Base-by-base conservation (phyloP, 2,113 vertebrate species). In the Grus americana region DNA sequence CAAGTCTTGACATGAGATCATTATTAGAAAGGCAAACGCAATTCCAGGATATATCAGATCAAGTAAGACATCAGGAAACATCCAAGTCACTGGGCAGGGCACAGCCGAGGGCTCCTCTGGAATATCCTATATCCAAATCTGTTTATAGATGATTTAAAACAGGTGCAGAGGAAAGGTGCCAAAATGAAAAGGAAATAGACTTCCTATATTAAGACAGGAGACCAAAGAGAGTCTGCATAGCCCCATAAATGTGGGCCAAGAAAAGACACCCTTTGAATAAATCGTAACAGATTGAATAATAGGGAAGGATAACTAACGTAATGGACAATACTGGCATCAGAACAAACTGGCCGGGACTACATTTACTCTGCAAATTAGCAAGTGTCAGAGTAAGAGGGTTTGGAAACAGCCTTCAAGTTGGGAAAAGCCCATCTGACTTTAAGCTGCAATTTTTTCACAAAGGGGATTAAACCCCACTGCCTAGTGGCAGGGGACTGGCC, bases 181-280 rank as follows among this genome's bases (percentile, higher is more conserved):
- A 93, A 32, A 79, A 90, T 9, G 26, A 83, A 96, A 92, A 92
- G 81, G 88, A 94, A 95, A 89, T 9, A 79, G 66, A 90, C 57
- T 95, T 90, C 86, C 65, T 90, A 6, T 76, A 66, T 94, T 68
- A 79, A 79, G 44, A 74, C 32, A 81, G 30, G 29, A 84, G 61
- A 91, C 52, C 61, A 68, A 71, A 72, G 63, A 79, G 27, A 55
- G 20, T 52, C 70, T 82, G 46, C 12, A 42, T 4, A 85, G 59
- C 27, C 38, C 46, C 40, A 71, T 9, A 94, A 93, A 73, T 4
- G 7, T 0, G 2, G 36, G 24, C 54, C 2, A 24, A 90, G 80
- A 67, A 82, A 91, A 88, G 24, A 79, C 23, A 82, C 44, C 52
- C 65, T 65, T 72, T 46, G 90, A 92, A 72, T 65, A 81, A 86